Evolutionary conservation across 2,797 vertebrate species (phyloP).

Genomic region (Pseudochirops cupreus): DNA sequence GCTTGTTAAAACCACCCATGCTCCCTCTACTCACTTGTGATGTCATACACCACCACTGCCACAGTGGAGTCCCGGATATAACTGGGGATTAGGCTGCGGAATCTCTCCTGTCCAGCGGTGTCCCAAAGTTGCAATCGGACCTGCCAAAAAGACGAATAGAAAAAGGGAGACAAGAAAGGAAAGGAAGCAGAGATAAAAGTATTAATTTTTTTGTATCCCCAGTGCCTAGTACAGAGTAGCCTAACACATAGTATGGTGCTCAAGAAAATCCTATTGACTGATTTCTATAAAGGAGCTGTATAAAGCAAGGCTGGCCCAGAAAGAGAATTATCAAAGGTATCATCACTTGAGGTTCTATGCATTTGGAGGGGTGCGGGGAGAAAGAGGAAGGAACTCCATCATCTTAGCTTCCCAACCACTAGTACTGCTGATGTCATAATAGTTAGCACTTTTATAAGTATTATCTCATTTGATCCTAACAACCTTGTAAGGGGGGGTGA

Average conservation of each 20-base stretch:
- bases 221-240: background rate
- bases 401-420: background rate
- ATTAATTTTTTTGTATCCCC: background rate
- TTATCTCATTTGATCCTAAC: background rate
- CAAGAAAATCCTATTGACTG: background rate
- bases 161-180: constrained; percentile 20
- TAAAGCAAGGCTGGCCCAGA: background rate
- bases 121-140: constrained; percentile 96
- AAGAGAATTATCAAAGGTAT: background rate
- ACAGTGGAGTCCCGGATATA: constrained; percentile 96
- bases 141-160: constrained; percentile 79
- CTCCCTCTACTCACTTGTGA: constrained; percentile 90
- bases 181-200: constrained; percentile 19
- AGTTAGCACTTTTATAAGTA: background rate
- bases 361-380: background rate
- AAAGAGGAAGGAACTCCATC: background rate
- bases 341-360: background rate
- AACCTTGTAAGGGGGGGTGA: background rate
- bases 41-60: constrained; percentile 95
- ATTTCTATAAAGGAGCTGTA: background rate
- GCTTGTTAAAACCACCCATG: background rate
- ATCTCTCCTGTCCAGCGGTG: constrained; percentile 94
- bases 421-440: background rate
- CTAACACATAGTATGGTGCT: background rate
- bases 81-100: constrained; percentile 95